phyloP scores from a whole-genome alignment of 2,113 vertebrate genomes.

The Ptyas mucosa region DNA sequence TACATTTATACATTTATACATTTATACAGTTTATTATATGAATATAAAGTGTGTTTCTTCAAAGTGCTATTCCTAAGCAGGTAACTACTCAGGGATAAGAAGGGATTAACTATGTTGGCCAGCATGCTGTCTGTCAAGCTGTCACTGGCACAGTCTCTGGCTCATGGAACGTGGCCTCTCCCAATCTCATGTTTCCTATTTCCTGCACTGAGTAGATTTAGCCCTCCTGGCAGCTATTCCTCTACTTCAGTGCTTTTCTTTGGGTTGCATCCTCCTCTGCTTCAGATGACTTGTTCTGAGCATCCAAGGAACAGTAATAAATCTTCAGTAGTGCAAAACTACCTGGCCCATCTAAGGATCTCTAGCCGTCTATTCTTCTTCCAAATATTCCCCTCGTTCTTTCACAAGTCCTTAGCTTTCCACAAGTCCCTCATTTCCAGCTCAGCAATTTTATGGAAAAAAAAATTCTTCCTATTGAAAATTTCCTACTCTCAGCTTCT shows the following conservation, averaged over 20 bases:
- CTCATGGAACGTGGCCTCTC: neutral
- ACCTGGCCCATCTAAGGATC: neutral
- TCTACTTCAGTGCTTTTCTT: neutral
- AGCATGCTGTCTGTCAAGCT: neutral
- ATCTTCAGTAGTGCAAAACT: neutral
- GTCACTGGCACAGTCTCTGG: neutral
- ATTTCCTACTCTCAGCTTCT: neutral
- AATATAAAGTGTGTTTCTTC: too few relatives aligned
- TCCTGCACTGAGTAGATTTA: neutral
- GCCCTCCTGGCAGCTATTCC: neutral
- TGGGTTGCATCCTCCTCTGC: neutral
- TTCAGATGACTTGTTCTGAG: neutral
- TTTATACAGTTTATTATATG: too few relatives aligned
- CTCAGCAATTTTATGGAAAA: neutral
- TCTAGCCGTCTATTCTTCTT: neutral
- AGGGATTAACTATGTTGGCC: neutral
- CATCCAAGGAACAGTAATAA: neutral
- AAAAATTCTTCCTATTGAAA: neutral
- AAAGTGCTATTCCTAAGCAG: neutral
- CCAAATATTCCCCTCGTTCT: neutral
- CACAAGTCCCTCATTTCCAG: neutral
- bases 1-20: too few relatives aligned
- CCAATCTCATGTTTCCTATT: neutral
- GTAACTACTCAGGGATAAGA: neutral
- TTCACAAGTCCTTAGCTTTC: neutral